Evolutionary conservation across 1,140 invertebrate genomes (phyloP).

Genomic region (Callitettix versicolor): DNA sequence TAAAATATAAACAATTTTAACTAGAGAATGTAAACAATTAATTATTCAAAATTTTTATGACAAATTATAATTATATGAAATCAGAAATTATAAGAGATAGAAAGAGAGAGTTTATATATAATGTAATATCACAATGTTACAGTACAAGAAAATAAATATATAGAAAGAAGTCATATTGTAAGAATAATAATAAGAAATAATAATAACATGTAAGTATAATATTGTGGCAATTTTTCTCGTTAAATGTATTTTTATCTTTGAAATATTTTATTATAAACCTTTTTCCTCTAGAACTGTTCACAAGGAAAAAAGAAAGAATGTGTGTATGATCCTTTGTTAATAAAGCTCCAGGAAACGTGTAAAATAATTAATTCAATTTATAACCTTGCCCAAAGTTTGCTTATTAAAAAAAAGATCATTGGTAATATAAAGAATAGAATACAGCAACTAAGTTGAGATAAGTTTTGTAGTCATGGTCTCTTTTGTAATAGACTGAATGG

Average conservation of each 20-base stretch:
- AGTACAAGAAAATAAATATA: conserved; percentile 27
- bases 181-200: conserved; percentile 14
- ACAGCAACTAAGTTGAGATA: too few species aligned
- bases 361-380: too few species aligned
- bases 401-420: too few species aligned
- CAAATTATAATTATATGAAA: conserved; percentile 8
- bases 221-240: conserved; percentile 26
- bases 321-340: conserved; percentile 15
- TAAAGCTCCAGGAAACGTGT: conserved; percentile 6
- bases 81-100: conserved; percentile 11
- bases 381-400: too few species aligned
- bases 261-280: conserved; percentile 20
- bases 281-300: conserved; percentile 13
- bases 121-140: conserved; percentile 15
- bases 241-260: conserved; percentile 28
- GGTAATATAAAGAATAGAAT: too few species aligned
- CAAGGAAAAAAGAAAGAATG: conserved; percentile 18
- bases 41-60: conserved; percentile 7
- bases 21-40: too few species aligned
- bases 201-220: conserved; percentile 20
- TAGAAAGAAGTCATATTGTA: conserved; percentile 22
- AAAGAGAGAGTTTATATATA: conserved; percentile 11
- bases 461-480: too few species aligned
- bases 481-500: too few species aligned
- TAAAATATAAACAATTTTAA: too few species aligned